Conservation (phyloP, 2,888 invertebrate genomes). For the Mellilla xanthometata region DNA sequence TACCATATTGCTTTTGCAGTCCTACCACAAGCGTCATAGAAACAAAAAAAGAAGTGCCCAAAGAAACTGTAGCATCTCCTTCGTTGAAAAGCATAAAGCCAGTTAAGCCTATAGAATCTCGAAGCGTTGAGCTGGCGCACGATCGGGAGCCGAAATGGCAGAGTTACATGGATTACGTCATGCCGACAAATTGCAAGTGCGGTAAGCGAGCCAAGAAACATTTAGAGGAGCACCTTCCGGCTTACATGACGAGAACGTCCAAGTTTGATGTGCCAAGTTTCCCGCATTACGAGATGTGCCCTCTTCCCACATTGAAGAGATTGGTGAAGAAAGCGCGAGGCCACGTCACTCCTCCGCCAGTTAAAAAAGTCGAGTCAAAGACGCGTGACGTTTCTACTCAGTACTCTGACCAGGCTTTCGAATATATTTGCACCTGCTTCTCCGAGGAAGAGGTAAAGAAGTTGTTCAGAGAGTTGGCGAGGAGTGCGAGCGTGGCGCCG, state of each 20-base stretch:
- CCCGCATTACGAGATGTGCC: conserved; percentile 58
- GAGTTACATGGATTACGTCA: conserved; percentile 52
- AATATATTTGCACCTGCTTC: conserved; percentile 58
- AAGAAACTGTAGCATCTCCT: neutral
- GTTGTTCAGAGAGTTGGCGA: conserved; percentile 33
- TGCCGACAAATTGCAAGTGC: conserved; percentile 53
- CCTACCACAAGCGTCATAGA: conserved; percentile 21
- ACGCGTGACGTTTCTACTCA: conserved; percentile 53
- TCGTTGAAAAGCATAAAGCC: conserved; percentile 28
- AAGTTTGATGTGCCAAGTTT: conserved; percentile 47
- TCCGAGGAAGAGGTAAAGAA: conserved; percentile 50
- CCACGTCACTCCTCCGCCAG: conserved; percentile 26
- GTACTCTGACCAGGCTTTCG: conserved; percentile 54
- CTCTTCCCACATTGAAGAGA: conserved; percentile 43
- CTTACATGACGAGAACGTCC: conserved; percentile 64
- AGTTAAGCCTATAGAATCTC: conserved; percentile 44
- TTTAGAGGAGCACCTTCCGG: conserved; percentile 58
- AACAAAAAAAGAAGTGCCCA: too few relatives aligned
- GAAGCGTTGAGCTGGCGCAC: conserved; percentile 45
- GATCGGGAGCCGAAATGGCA: conserved; percentile 64
- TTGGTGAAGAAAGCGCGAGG: conserved; percentile 50
- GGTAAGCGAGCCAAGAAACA: conserved; percentile 56
- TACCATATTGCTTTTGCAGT: conserved; percentile 55
- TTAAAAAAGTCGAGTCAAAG: conserved; percentile 34
- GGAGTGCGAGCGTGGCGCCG: conserved; percentile 7